Base-by-base conservation (phyloP, 2,113 vertebrate species). In the Nestor notabilis region DNA sequence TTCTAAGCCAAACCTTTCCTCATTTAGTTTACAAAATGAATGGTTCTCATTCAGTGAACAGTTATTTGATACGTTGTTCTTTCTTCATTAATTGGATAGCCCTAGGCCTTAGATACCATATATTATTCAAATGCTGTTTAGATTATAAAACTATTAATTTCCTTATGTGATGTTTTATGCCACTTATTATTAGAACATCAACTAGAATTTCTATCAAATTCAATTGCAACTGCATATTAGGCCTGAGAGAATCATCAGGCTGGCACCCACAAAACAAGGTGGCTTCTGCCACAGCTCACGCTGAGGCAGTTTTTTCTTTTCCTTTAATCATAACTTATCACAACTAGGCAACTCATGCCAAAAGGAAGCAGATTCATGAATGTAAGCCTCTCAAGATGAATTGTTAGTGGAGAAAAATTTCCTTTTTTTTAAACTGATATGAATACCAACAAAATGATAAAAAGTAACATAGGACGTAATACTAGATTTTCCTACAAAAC, bases 71-170 rank as follows among this genome's bases (percentile, higher is more conserved):
- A 92, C 24, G 50, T 43, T 81, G 16, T 68, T 95, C 21, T 91
- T 89, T 75, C 55, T 74, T 94, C 37, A 37, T 66, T 93, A 49
- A 87, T 63, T 93, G 46, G 43, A 89, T 81, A 66, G 69, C 92
- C 75, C 13, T 66, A 85, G 77, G 87, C 46, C 31, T 75, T 71
- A 66, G 14, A 70, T 66, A 78, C 31, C 23, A 21, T n/a, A 33
- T 66, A 68, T 74, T 91, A 44, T 63, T 93, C 68, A 58, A 70
- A n/a, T 41, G 35, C 17, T 83, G 19, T 56, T 74, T 55, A 53
- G 28, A 53, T 87, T n/a, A 82, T 46, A 91, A 74, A 87, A 7
- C 29, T 88, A 85, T 90, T 93, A 41, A 94, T 95, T 93, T 93
- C 31, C 27, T 77, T 33, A 17, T 56, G 17, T 47, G 53, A 76